A percentile compares a stretch with the other conserved stretches of the same genome.
These are phyloP conservation scores for Cyprinodon tularosa DNA, from an alignment of 2,113 vertebrate species.

Conservation along the genomic window DNA sequence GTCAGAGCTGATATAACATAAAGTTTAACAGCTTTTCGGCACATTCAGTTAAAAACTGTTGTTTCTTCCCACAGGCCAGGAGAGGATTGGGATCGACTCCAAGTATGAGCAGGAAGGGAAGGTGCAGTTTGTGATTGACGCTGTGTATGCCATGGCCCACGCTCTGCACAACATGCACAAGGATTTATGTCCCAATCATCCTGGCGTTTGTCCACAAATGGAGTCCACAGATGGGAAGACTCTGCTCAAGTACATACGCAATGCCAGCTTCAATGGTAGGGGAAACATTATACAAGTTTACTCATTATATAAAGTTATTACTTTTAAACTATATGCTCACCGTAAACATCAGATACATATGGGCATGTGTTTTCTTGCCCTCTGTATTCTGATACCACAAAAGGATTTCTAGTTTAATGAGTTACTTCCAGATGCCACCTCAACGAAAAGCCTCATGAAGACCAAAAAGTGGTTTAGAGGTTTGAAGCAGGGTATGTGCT, in stretches of 20 bases:
- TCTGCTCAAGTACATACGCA: constrained; percentile 77
- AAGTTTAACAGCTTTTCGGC: constrained; percentile 33
- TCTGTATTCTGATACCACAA: not conserved
- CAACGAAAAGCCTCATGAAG: no score
- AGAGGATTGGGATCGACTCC: constrained; percentile 78
- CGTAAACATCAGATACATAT: not conserved
- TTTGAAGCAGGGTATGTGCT: not conserved
- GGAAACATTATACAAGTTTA: constrained; percentile 5
- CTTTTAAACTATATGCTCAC: constrained; percentile 3
- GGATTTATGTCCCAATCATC: constrained; percentile 75
- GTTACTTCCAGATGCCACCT: no score
- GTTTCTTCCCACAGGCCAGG: constrained; percentile 66
- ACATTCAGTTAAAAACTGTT: constrained; percentile 26
- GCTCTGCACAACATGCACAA: constrained; percentile 78
- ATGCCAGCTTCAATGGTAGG: constrained; percentile 78
- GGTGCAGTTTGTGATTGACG: constrained; percentile 81
- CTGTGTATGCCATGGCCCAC: constrained; percentile 78
- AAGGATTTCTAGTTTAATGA: no score
- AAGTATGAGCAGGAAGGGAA: constrained; percentile 80
- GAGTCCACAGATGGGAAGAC: constrained; percentile 75
- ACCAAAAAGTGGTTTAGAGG: not conserved
- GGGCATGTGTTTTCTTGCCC: not conserved
- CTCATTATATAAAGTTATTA: constrained; percentile 4
- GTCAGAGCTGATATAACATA: constrained; percentile 18
- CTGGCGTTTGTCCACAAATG: constrained; percentile 74